Conservation (phyloP, 2,888 invertebrate species). For the Philaethria dido region DNA sequence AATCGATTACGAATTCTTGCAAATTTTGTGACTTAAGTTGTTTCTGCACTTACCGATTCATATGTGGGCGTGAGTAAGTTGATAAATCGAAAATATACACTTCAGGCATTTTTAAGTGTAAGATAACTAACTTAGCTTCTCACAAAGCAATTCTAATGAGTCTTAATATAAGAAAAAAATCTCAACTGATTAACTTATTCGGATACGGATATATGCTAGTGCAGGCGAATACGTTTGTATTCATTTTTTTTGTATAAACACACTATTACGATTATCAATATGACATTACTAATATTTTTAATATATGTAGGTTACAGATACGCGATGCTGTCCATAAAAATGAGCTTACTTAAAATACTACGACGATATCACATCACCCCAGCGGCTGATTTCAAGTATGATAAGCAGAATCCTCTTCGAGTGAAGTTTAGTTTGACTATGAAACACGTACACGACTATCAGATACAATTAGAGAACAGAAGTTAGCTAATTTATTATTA, state of each 20-base stretch:
- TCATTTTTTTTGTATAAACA: neutral
- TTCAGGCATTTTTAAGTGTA: too few species aligned
- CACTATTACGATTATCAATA: neutral
- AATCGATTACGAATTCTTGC: too few species aligned
- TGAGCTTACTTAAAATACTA: neutral
- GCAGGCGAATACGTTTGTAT: too few species aligned
- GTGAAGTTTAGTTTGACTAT: neutral
- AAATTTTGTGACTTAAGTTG: too few species aligned
- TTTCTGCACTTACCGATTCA: too few species aligned
- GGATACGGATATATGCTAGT: too few species aligned
- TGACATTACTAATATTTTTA: neutral
- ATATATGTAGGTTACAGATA: slow-evolving; percentile 6
- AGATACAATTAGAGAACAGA: slow-evolving; percentile 10
- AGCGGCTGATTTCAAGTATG: slow-evolving; percentile 1
- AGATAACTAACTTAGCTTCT: too few species aligned
- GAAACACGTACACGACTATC: slow-evolving; percentile 5
- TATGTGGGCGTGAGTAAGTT: too few species aligned
- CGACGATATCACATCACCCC: neutral
- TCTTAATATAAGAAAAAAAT: too few species aligned
- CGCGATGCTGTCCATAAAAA: slow-evolving; percentile 5
- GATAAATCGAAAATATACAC: too few species aligned
- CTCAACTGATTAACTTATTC: too few species aligned
- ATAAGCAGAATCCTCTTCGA: slow-evolving; percentile 9
- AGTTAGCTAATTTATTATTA: neutral
- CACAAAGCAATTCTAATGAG: too few species aligned